Evolutionary conservation across 2,113 vertebrate species (phyloP).

Genomic region (Cynocephalus volans): DNA sequence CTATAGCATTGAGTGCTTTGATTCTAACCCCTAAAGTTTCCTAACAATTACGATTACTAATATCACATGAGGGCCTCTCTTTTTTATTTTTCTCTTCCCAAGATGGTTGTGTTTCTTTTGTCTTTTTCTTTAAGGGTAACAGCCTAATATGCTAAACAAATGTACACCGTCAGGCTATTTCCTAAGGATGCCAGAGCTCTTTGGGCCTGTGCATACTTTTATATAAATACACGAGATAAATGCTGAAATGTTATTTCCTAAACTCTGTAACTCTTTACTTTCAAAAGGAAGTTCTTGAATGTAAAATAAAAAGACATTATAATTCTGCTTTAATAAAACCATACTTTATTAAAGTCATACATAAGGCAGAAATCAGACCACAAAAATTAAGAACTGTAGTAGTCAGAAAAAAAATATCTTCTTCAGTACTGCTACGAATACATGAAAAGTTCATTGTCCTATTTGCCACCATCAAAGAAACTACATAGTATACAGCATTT

Average conservation of each 20-base stretch:
- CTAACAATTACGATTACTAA: background rate
- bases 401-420: background rate
- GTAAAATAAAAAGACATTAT: constrained; percentile 29
- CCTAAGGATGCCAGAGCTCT: background rate
- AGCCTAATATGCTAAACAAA: background rate
- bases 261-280: background rate
- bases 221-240: background rate
- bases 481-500: background rate
- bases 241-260: background rate
- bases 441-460: background rate
- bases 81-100: background rate
- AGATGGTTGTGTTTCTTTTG: background rate
- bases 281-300: constrained; percentile 24
- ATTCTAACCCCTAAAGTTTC: constrained; percentile 39
- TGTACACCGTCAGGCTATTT: background rate
- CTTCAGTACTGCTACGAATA: background rate
- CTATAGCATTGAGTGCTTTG: background rate
- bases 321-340: constrained; percentile 11
- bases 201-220: background rate
- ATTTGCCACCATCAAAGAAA: constrained; percentile 4
- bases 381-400: background rate
- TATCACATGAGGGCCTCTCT: background rate
- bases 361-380: background rate
- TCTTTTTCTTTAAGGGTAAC: background rate
- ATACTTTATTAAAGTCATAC: background rate